Evolutionary conservation across 2,113 vertebrate species (phyloP).

Genomic region (Mormoops blainvillei): DNA sequence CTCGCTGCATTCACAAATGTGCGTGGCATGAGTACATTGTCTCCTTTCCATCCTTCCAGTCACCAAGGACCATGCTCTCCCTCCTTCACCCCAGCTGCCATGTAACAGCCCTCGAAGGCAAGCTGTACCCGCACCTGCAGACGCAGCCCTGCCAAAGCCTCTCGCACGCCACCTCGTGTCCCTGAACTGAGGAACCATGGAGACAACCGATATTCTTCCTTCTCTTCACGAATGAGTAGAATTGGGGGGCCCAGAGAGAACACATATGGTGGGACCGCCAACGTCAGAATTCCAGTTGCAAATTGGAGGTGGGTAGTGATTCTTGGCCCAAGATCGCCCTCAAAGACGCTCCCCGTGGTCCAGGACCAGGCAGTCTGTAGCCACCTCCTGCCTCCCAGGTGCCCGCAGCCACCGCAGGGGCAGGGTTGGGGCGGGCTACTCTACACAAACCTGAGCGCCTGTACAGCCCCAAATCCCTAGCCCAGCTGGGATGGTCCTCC

Average conservation of each 20-base stretch:
- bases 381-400: rapidly evolving
- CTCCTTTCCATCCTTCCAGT: not conserved
- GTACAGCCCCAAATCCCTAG: not conserved
- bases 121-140: not conserved
- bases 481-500: not conserved
- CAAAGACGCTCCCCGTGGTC: no score
- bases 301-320: no score
- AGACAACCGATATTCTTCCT: rapidly evolving
- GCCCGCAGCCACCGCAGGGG: not conserved
- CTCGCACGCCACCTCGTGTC: rapidly evolving
- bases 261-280: not conserved
- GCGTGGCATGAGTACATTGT: rapidly evolving
- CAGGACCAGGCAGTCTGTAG: not conserved
- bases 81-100: no score
- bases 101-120: no score
- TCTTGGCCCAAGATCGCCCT: not conserved
- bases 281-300: not conserved
- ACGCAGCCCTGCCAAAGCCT: not conserved
- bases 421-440: not conserved
- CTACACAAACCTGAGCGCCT: not conserved
- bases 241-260: rapidly evolving
- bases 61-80: not conserved
- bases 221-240: rapidly evolving
- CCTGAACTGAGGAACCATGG: rapidly evolving
- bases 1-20: rapidly evolving